Conservation (phyloP, 2,113 vertebrate species). For the Paedocypris sp. region DNA sequence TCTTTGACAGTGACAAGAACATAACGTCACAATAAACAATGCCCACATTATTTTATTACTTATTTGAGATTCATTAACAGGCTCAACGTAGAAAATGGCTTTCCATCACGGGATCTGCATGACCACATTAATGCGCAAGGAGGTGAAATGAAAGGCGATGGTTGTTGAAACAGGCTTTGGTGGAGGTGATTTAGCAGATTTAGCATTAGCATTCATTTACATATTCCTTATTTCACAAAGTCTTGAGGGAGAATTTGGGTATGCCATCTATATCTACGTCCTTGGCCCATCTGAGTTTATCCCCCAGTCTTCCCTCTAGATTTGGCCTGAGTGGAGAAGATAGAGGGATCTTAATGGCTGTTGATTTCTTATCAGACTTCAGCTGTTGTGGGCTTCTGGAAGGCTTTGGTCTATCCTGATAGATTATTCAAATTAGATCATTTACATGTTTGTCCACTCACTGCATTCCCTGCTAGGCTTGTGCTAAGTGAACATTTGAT, state of each 20-base stretch:
- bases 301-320: background rate
- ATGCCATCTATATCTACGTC: background rate
- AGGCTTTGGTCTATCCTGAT: background rate
- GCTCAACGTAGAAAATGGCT: constrained; percentile 28
- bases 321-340: background rate
- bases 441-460: background rate
- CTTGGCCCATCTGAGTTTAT: background rate
- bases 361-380: background rate
- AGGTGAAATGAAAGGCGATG: constrained; percentile 53
- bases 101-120: constrained; percentile 45
- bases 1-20: too few species aligned
- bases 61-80: constrained; percentile 32
- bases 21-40: too few species aligned
- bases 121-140: constrained; percentile 35
- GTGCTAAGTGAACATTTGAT: too few species aligned
- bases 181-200: constrained; percentile 37
- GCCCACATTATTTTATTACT: constrained; percentile 36
- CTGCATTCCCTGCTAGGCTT: constrained; percentile 1
- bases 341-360: background rate
- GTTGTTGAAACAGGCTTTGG: constrained; percentile 26
- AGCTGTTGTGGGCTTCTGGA: background rate
- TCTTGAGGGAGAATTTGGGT: background rate
- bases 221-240: constrained; percentile 23
- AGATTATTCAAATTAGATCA: background rate
- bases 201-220: constrained; percentile 42